Evolutionary conservation across 1,140 invertebrate species (phyloP).

Genomic region (Eupeodes corollae): DNA sequence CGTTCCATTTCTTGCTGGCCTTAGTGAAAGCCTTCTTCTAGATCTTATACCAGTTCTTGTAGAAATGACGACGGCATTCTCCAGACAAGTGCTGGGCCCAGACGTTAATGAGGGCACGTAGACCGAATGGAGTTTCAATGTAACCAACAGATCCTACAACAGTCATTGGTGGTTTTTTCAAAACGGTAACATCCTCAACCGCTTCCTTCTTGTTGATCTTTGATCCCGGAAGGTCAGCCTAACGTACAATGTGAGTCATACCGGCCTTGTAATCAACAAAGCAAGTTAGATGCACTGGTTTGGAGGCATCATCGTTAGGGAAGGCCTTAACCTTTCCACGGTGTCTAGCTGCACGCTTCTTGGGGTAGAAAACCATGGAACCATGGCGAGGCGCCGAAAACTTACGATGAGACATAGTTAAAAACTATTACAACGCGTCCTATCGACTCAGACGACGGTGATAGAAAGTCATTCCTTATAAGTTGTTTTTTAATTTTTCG

Average conservation of each 20-base stretch:
- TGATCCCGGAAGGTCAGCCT: slow-evolving; percentile 97
- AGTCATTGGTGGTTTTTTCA: slow-evolving; percentile 97
- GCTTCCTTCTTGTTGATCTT: slow-evolving; percentile 99
- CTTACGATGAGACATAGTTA: too few species aligned
- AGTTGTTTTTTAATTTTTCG: too few species aligned
- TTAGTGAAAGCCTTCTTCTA: slow-evolving; percentile 99
- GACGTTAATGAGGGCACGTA: too few species aligned
- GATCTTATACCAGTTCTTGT: slow-evolving; percentile 99
- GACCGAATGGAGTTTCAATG: slow-evolving; percentile 95
- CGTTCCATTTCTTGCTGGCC: too few species aligned
- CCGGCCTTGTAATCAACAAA: slow-evolving; percentile 99
- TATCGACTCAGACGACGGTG: slow-evolving; percentile 99
- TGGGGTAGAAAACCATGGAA: slow-evolving; percentile 97
- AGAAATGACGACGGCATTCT: too few species aligned
- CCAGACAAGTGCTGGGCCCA: too few species aligned
- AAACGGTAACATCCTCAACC: slow-evolving; percentile 95
- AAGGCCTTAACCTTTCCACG: slow-evolving; percentile 99
- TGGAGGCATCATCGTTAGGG: slow-evolving; percentile 94
- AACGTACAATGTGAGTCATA: slow-evolving; percentile 98
- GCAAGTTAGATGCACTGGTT: slow-evolving; percentile 95
- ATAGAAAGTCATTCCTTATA: too few species aligned
- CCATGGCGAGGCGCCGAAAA: slow-evolving; percentile 99
- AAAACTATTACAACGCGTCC: too few species aligned
- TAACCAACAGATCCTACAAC: slow-evolving; percentile 96
- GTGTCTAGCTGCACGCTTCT: slow-evolving; percentile 83